These are phyloP conservation scores for Drosophila emarginata DNA, from an alignment of 2,888 invertebrate species.

Conservation along the genomic window DNA sequence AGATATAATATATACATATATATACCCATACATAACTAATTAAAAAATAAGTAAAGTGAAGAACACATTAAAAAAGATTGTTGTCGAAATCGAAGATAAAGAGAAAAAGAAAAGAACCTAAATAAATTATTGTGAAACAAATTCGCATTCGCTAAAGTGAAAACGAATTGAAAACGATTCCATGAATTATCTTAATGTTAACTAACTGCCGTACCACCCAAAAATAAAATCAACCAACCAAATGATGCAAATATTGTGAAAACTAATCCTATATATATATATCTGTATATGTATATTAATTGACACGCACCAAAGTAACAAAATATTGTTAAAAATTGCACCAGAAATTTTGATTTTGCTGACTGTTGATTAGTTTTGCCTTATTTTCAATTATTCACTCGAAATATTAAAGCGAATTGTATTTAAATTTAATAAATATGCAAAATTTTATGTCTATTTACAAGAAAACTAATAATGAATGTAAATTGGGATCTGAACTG, in stretches of 20 bases:
- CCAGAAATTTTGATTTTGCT: constrained; percentile 36
- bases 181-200: constrained; percentile 54
- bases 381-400: constrained; percentile 49
- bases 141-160: constrained; percentile 36
- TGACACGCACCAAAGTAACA: constrained; percentile 41
- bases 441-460: constrained; percentile 7
- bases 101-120: constrained; percentile 45
- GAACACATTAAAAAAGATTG: constrained; percentile 32
- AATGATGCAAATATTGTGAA: constrained; percentile 21
- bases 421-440: constrained; percentile 30
- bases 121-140: constrained; percentile 69
- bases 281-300: constrained; percentile 9
- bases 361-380: constrained; percentile 31
- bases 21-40: constrained; percentile 47
- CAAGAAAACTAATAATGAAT: not conserved
- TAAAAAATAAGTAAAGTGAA: constrained; percentile 55
- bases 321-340: constrained; percentile 35
- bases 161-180: constrained; percentile 32
- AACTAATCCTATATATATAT: not conserved
- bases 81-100: constrained; percentile 43
- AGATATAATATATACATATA: constrained; percentile 30
- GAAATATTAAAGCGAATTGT: constrained; percentile 60
- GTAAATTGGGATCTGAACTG: not conserved
- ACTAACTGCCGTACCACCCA: constrained; percentile 66
- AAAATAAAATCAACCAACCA: constrained; percentile 17